Evolutionary conservation across 2,888 invertebrate species (phyloP).

Genomic region (Rhagonycha fulva): DNA sequence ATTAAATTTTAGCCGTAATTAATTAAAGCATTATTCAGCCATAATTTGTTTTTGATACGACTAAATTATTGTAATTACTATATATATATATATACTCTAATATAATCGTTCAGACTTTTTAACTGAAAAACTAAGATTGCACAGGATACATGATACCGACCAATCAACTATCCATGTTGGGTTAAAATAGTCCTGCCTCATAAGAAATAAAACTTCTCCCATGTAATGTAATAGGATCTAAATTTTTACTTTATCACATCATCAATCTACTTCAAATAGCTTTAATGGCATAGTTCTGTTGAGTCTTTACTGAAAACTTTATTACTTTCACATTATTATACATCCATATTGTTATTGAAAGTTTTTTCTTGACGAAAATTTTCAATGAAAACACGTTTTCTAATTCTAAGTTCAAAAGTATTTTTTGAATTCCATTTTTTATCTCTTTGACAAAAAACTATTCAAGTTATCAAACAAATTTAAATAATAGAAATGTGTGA

Average conservation of each 20-base stretch:
- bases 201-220: not conserved
- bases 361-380: not conserved
- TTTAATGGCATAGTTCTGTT: not conserved
- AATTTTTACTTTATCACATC: not conserved
- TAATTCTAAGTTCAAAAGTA: not conserved
- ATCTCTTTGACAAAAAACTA: not conserved
- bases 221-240: not conserved
- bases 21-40: not conserved
- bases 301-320: not conserved
- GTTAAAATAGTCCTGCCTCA: not conserved
- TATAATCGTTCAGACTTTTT: not conserved
- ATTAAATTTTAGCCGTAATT: not conserved
- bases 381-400: not conserved
- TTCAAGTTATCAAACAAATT: too few species aligned
- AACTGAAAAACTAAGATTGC: not conserved
- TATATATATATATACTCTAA: too few species aligned
- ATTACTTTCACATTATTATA: not conserved
- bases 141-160: not conserved
- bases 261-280: not conserved
- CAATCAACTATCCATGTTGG: not conserved
- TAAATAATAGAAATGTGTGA: too few species aligned
- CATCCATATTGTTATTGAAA: not conserved
- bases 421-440: not conserved
- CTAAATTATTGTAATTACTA: not conserved
- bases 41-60: not conserved